phyloP scores from a whole-genome alignment of 2,797 vertebrate species.

The Trichosurus vulpecula region DNA sequence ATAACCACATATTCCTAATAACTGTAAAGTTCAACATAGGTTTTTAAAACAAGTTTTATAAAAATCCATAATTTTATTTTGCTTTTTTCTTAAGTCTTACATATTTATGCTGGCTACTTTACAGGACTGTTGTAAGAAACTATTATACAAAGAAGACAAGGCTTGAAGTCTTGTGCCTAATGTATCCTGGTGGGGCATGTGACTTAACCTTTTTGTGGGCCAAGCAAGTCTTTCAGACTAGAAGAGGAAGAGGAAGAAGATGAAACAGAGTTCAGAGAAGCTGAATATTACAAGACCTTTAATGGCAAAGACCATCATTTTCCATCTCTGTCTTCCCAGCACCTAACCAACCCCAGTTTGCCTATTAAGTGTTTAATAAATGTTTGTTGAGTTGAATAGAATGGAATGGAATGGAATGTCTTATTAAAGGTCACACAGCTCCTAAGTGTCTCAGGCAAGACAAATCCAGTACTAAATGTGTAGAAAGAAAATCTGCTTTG shows the following conservation, averaged over 20 bases:
- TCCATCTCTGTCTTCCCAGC: background rate
- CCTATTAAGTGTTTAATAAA: background rate
- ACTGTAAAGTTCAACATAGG: background rate
- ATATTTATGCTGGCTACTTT: background rate
- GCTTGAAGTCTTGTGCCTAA: background rate
- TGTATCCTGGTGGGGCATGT: background rate
- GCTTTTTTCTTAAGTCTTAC: background rate
- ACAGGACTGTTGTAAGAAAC: background rate
- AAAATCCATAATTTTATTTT: background rate
- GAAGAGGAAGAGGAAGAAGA: background rate
- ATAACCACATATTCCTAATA: background rate
- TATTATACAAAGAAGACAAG: background rate
- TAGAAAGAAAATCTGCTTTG: background rate
- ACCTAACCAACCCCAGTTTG: background rate
- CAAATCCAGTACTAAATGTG: background rate
- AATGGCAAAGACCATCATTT: background rate
- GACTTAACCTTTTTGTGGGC: background rate
- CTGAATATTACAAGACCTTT: background rate
- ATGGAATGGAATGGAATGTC: background rate
- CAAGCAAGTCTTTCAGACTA: background rate
- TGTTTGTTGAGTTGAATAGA: background rate
- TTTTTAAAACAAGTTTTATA: background rate
- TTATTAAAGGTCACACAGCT: background rate
- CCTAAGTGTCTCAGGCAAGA: background rate
- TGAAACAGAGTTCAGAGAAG: background rate